Evolutionary conservation across 2,113 vertebrate genomes (phyloP).

Genomic region (Cebus imitator): DNA sequence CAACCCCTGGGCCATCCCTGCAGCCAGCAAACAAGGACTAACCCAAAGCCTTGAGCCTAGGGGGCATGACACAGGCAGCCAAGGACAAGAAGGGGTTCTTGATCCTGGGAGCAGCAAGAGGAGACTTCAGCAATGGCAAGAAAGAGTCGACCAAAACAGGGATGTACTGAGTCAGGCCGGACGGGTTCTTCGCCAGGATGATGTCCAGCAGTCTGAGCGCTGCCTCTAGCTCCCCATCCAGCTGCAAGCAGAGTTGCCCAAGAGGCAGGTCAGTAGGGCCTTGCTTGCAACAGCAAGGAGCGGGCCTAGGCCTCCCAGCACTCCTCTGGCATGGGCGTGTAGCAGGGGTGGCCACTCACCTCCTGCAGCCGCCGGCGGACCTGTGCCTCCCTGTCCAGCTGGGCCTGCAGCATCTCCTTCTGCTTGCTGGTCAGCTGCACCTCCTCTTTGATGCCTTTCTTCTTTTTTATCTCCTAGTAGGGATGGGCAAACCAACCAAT

Average conservation of each 20-base stretch:
- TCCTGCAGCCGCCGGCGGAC: constrained; percentile 90
- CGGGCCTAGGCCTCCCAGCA: background rate
- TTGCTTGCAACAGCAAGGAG: background rate
- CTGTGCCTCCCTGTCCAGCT: constrained; percentile 92
- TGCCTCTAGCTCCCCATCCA: constrained; percentile 90
- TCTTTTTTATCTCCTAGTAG: constrained; percentile 95
- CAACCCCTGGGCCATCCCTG: background rate
- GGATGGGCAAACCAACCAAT: background rate
- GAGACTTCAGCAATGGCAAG: constrained; percentile 92
- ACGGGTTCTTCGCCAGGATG: constrained; percentile 86
- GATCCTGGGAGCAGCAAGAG: constrained; percentile 92
- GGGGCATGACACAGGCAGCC: constrained; percentile 91
- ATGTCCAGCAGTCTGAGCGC: constrained; percentile 89
- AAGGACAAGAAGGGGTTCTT: constrained; percentile 90
- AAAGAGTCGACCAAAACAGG: constrained; percentile 90
- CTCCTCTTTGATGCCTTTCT: constrained; percentile 97
- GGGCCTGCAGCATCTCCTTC: constrained; percentile 95
- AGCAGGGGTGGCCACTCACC: constrained; percentile 74
- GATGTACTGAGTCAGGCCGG: constrained; percentile 91
- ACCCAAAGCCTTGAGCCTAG: constrained; percentile 91
- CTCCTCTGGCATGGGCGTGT: rapidly evolving
- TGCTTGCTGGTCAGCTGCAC: constrained; percentile 96
- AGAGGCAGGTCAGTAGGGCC: background rate
- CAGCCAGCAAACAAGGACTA: constrained; percentile 63
- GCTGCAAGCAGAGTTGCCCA: constrained; percentile 81